Conservation (phyloP, 2,888 invertebrate genomes). For the Rhaphigaster nebulosa region DNA sequence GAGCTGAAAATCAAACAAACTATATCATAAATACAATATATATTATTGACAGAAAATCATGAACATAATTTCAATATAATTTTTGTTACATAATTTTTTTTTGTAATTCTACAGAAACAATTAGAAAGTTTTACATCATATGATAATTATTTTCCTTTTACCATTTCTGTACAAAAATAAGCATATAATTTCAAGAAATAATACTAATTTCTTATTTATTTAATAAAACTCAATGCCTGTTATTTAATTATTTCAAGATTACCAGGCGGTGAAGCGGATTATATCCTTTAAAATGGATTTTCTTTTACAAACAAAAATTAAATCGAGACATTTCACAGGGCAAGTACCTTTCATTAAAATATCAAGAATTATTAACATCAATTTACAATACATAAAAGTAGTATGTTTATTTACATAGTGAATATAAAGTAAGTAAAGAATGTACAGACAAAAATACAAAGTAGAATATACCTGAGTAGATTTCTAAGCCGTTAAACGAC, state of each 20-base stretch:
- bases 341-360: conserved; percentile 39
- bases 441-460: conserved; percentile 56
- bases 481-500: conserved; percentile 38
- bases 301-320: conserved; percentile 7
- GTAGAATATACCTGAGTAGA: conserved; percentile 58
- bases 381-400: conserved; percentile 54
- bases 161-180: conserved; percentile 60
- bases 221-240: conserved; percentile 50
- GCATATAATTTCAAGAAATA: conserved; percentile 57
- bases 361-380: conserved; percentile 19
- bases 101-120: conserved; percentile 54
- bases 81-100: conserved; percentile 53
- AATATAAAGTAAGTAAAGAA: conserved; percentile 53
- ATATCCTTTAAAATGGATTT: conserved; percentile 20
- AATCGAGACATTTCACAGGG: conserved; percentile 8
- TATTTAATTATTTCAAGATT: neutral
- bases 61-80: conserved; percentile 58
- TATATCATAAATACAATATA: conserved; percentile 58
- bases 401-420: conserved; percentile 53
- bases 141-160: conserved; percentile 58
- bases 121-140: conserved; percentile 57
- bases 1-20: conserved; percentile 7
- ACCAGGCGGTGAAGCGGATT: conserved; percentile 3
- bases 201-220: conserved; percentile 54
- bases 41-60: conserved; percentile 59